Percentiles rank a stretch among this genome's conserved stretches.
phyloP scores from a whole-genome alignment of 92 coral and sea anemone species.

The Nematostella vectensis region DNA sequence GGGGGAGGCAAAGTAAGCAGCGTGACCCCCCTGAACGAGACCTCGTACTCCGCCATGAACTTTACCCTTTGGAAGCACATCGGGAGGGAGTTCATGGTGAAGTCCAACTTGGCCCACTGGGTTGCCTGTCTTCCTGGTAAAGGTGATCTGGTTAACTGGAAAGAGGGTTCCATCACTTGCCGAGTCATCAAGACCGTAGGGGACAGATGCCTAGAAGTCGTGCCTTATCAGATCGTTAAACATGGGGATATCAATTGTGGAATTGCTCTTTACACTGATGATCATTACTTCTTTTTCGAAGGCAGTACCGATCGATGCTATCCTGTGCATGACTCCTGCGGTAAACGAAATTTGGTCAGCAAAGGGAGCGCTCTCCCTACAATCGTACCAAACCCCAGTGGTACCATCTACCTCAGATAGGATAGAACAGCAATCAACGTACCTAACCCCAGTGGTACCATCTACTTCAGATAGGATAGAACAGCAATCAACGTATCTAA shows the following conservation, averaged over 20 bases:
- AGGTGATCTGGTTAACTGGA: conserved; percentile 45
- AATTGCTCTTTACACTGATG: not conserved
- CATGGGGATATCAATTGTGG: not conserved
- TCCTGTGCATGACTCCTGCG: conserved; percentile 27
- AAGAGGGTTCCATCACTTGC: conserved; percentile 31
- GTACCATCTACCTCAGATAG: too few relatives aligned
- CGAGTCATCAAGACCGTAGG: conserved; percentile 20
- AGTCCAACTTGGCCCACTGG: conserved; percentile 30
- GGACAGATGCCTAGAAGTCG: conserved; percentile 4
- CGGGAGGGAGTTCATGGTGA: conserved; percentile 44
- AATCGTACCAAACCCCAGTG: not conserved
- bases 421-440: too few relatives aligned
- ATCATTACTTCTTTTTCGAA: conserved; percentile 7
- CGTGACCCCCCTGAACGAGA: conserved; percentile 20
- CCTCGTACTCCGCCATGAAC: too few relatives aligned
- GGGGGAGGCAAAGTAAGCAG: not conserved
- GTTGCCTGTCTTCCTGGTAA: conserved; percentile 5
- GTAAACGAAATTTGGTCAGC: conserved; percentile 2
- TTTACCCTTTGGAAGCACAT: conserved; percentile 32
- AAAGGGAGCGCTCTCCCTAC: too few relatives aligned
- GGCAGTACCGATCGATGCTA: conserved; percentile 1
- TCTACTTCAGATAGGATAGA: too few relatives aligned
- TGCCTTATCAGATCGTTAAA: not conserved
- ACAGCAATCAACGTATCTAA: too few relatives aligned
- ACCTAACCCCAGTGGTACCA: too few relatives aligned